phyloP scores from a whole-genome alignment of 1,140 invertebrate genomes.

The Papilio dardanus region DNA sequence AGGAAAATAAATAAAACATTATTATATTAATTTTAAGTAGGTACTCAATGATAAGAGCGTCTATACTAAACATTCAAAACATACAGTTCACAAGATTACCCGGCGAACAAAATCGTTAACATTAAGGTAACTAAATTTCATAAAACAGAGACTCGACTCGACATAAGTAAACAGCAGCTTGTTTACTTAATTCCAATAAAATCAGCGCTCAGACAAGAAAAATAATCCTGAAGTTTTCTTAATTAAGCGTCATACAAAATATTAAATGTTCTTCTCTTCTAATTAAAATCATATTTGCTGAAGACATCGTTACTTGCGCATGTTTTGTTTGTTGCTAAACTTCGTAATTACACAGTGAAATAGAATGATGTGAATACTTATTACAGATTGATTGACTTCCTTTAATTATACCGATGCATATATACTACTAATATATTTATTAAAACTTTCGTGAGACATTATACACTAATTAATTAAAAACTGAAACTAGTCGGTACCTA shows the following conservation, averaged over 20 bases:
- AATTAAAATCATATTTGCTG: conserved; percentile 8
- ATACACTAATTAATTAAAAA: no score
- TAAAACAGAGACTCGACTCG: background rate
- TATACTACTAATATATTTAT: no score
- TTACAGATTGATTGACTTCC: no score
- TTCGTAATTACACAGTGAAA: no score
- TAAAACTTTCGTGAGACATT: no score
- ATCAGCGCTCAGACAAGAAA: background rate
- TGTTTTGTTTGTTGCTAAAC: no score
- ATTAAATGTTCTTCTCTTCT: conserved; percentile 5
- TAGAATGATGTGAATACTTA: no score
- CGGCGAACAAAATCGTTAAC: background rate
- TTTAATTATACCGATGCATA: no score
- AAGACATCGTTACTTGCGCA: background rate
- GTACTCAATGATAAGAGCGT: no score
- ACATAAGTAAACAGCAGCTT: conserved; percentile 10
- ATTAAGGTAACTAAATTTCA: conserved; percentile 2
- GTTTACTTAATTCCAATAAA: conserved; percentile 26
- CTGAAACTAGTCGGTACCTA: no score
- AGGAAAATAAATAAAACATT: no score
- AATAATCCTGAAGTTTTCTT: conserved; percentile 17
- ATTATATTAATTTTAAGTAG: no score
- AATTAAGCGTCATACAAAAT: conserved; percentile 1
- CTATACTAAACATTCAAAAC: background rate
- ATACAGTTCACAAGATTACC: conserved; percentile 1